A percentile compares a stretch with the other conserved stretches of the same genome.
phyloP scores from a whole-genome alignment of 2,113 vertebrate species.

The Formicarius rufipectus region DNA sequence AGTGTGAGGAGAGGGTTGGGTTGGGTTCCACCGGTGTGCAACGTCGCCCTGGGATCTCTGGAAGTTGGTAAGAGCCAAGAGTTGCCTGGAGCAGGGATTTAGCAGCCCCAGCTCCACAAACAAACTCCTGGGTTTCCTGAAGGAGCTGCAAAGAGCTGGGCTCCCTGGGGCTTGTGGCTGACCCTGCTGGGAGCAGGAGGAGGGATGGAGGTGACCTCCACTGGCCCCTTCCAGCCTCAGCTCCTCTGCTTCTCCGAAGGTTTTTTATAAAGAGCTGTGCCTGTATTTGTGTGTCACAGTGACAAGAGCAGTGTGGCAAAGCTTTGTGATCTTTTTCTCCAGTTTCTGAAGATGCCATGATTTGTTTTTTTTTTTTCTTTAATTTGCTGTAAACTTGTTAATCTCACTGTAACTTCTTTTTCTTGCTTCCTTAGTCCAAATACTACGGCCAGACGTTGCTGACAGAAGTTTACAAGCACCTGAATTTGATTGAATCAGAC shows the following conservation, averaged over 20 bases:
- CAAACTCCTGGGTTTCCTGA: background rate
- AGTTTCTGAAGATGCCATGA: background rate
- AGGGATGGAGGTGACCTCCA: background rate
- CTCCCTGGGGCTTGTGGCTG: background rate
- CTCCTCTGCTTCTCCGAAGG: background rate
- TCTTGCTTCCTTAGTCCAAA: conserved; percentile 77
- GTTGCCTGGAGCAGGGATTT: background rate
- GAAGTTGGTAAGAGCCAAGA: fast-evolving
- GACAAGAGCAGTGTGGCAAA: background rate
- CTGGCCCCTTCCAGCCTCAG: background rate
- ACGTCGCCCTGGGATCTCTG: background rate
- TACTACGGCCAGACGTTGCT: conserved; percentile 80
- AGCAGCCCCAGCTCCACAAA: background rate
- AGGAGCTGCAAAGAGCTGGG: background rate
- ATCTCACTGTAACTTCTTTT: background rate
- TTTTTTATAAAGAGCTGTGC: background rate
- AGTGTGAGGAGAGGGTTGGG: background rate
- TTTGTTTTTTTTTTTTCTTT: background rate
- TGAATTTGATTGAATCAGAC: conserved; percentile 92
- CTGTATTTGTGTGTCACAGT: background rate
- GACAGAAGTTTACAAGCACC: conserved; percentile 83
- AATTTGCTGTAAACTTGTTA: background rate
- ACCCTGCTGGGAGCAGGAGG: background rate
- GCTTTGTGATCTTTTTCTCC: background rate
- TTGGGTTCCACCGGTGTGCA: background rate